Conservation (phyloP, 37 sponge, comb jelly and placozoan species). For the Tethya wilhelma region DNA sequence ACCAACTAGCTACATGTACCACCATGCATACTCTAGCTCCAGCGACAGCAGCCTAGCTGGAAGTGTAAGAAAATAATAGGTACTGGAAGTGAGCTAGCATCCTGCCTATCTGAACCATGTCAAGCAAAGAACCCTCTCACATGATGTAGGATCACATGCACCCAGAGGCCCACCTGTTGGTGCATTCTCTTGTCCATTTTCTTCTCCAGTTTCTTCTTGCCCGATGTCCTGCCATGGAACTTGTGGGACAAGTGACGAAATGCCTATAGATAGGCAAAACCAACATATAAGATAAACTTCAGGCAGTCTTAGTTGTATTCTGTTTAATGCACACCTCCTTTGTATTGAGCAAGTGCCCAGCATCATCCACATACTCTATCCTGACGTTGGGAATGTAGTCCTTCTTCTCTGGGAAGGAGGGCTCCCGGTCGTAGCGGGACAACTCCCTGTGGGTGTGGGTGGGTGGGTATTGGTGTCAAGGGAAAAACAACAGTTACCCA, state of each 20-base stretch:
- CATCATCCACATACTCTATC: conserved; percentile 90
- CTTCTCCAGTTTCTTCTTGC: conserved; percentile 93
- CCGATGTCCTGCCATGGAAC: conserved; percentile 97
- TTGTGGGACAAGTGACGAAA: conserved; percentile 96
- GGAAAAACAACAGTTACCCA: too few species aligned
- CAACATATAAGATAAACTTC: background rate
- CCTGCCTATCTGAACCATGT: background rate
- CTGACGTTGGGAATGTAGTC: conserved; percentile 86
- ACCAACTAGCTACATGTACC: too few species aligned
- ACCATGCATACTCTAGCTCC: too few species aligned
- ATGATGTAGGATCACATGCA: background rate
- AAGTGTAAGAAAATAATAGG: background rate
- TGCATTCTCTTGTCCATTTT: conserved; percentile 87
- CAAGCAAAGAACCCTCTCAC: background rate
- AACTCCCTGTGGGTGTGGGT: conserved; percentile 10
- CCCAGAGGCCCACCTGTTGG: conserved; percentile 46
- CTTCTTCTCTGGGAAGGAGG: conserved; percentile 89
- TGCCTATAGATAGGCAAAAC: conserved; percentile 50
- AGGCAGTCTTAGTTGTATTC: too few species aligned
- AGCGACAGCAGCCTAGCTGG: too few species aligned
- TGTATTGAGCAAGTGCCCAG: conserved; percentile 69
- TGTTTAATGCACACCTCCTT: conserved; percentile 81
- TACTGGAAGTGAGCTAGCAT: background rate
- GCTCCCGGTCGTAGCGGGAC: conserved; percentile 29
- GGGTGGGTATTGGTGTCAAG: background rate